Conservation (phyloP, 2,888 invertebrate species). For the Incurvaria masculella region DNA sequence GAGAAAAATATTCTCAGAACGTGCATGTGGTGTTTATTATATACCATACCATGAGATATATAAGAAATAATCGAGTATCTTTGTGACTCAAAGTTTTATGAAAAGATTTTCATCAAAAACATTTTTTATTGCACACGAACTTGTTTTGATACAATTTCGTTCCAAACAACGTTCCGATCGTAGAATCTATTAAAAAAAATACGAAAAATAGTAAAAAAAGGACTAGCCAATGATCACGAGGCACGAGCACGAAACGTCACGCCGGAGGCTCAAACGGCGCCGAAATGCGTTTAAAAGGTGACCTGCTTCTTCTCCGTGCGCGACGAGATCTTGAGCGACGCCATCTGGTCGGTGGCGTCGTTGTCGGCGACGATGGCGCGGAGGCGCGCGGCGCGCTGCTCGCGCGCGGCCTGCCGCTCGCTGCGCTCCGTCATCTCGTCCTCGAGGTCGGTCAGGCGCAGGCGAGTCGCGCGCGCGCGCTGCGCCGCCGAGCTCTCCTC, state of each 20-base stretch:
- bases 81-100: too few species aligned
- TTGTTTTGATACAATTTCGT: too few species aligned
- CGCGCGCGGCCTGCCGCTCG: constrained; percentile 66
- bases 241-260: background rate
- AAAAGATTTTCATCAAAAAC: too few species aligned
- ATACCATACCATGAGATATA: too few species aligned
- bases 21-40: too few species aligned
- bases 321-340: constrained; percentile 37
- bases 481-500: constrained; percentile 58
- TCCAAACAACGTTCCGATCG: too few species aligned
- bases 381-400: constrained; percentile 67
- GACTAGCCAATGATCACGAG: too few species aligned
- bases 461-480: constrained; percentile 63
- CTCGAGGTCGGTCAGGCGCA: constrained; percentile 68
- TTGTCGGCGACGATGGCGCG: constrained; percentile 65
- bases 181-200: too few species aligned
- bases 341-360: constrained; percentile 30
- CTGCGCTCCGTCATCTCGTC: constrained; percentile 71
- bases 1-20: too few species aligned
- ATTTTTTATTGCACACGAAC: too few species aligned
- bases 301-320: constrained; percentile 50
- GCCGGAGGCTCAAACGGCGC: background rate
- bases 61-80: too few species aligned
- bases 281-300: constrained; percentile 36
- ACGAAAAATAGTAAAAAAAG: too few species aligned